These are phyloP conservation scores for Orbicella faveolata DNA, from an alignment of 64 coral and sea anemone genomes.

Conservation along the genomic window DNA sequence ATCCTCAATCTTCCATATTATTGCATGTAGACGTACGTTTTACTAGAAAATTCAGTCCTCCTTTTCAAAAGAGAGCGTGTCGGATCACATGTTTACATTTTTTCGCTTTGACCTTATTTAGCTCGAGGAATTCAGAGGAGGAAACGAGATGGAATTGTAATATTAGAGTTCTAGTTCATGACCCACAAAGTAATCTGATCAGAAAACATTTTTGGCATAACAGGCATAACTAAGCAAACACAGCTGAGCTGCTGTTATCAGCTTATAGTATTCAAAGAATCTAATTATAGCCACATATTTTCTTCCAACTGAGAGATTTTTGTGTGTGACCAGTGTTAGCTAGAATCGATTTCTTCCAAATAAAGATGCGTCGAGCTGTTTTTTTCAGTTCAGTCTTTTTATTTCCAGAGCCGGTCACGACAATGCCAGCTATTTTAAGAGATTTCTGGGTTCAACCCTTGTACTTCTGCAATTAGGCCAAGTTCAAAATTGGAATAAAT, in stretches of 20 bases:
- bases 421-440: background rate
- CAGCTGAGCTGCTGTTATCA: slow-evolving; percentile 2
- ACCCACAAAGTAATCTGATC: background rate
- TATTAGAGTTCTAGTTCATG: background rate
- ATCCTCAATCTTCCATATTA: too few relatives aligned
- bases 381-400: background rate
- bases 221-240: background rate
- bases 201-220: background rate
- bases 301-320: slow-evolving; percentile 1
- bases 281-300: slow-evolving; percentile 15
- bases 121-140: background rate
- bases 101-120: slow-evolving; percentile 25
- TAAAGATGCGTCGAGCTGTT: slow-evolving; percentile 9
- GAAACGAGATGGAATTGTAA: background rate
- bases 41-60: too few relatives aligned
- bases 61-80: background rate
- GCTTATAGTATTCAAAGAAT: slow-evolving; percentile 12
- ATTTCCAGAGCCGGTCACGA: background rate
- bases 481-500: too few relatives aligned
- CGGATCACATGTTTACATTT: background rate
- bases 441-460: background rate
- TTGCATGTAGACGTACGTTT: too few relatives aligned
- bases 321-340: background rate
- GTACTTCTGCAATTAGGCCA: too few relatives aligned
- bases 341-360: slow-evolving; percentile 17